A percentile compares a stretch with the other conserved stretches of the same genome.
phyloP scores from a whole-genome alignment of 2,888 invertebrate species.

The Notodonta ziczac region DNA sequence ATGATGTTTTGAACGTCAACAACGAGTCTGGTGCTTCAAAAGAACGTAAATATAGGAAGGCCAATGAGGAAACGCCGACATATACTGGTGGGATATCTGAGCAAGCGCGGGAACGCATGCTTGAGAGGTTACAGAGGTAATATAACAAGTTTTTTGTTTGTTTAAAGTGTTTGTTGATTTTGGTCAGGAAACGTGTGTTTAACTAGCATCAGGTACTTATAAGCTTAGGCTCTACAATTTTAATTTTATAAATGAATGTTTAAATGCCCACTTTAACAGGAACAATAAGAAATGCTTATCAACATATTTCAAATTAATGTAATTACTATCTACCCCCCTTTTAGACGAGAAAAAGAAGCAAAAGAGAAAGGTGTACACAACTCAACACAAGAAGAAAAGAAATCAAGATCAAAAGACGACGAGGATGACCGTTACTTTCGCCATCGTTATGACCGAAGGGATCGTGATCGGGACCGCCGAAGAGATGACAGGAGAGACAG shows the following conservation, averaged over 20 bases:
- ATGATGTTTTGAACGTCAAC: constrained; percentile 50
- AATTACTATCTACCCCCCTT: constrained; percentile 25
- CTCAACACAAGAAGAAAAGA: constrained; percentile 86
- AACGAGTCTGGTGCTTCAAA: constrained; percentile 48
- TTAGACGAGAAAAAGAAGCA: constrained; percentile 80
- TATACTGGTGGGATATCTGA: constrained; percentile 96
- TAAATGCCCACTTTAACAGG: no score
- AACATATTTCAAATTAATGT: neutral
- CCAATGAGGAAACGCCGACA: constrained; percentile 95
- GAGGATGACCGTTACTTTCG: constrained; percentile 65
- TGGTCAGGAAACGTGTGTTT: neutral
- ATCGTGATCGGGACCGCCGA: constrained; percentile 54
- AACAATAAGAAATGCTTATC: no score
- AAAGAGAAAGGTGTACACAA: constrained; percentile 89
- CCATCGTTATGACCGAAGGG: constrained; percentile 60
- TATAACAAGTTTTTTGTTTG: neutral
- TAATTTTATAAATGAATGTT: no score
- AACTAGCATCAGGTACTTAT: no score
- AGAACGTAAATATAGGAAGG: constrained; percentile 89
- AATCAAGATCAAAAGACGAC: constrained; percentile 66
- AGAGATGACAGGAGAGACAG: constrained; percentile 49
- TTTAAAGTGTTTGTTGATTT: neutral
- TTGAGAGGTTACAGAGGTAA: constrained; percentile 86
- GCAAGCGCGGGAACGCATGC: constrained; percentile 89
- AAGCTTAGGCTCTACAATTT: no score